Evolutionary conservation across 2,113 vertebrate species (phyloP).

Genomic region (Plecotus auritus): DNA sequence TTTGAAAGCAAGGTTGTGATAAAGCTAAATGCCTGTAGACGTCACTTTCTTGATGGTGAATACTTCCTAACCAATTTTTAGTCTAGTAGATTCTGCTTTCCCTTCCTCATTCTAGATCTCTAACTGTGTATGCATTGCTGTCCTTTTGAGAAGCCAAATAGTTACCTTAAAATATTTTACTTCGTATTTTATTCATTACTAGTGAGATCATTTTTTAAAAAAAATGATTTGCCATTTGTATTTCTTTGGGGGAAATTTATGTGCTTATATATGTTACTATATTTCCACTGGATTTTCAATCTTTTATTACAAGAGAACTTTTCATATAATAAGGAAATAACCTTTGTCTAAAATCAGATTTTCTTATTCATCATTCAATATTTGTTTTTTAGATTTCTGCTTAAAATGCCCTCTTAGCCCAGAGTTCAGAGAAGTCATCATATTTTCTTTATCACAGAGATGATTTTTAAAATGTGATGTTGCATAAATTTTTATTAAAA

Average conservation of each 20-base stretch:
- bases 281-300: not conserved
- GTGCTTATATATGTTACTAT: not conserved
- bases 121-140: not conserved
- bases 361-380: not conserved
- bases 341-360: not conserved
- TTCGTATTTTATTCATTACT: not conserved
- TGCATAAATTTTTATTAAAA: constrained; percentile 30
- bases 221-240: not conserved
- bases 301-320: not conserved
- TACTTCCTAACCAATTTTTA: not conserved
- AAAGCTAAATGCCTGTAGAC: not conserved
- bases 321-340: not conserved
- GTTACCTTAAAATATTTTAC: not conserved
- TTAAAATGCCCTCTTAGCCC: not conserved
- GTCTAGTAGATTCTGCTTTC: too few relatives aligned
- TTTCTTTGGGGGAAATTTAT: not conserved
- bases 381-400: not conserved
- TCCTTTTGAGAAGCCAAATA: not conserved
- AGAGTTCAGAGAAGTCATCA: not conserved
- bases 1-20: not conserved
- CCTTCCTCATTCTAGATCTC: not conserved
- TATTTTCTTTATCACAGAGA: constrained; percentile 5
- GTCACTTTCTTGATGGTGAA: not conserved
- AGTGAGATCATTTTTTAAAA: not conserved
- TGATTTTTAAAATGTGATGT: constrained; percentile 12